Conservation (phyloP, 1,140 invertebrate genomes). For the Berghia stephanieae region DNA sequence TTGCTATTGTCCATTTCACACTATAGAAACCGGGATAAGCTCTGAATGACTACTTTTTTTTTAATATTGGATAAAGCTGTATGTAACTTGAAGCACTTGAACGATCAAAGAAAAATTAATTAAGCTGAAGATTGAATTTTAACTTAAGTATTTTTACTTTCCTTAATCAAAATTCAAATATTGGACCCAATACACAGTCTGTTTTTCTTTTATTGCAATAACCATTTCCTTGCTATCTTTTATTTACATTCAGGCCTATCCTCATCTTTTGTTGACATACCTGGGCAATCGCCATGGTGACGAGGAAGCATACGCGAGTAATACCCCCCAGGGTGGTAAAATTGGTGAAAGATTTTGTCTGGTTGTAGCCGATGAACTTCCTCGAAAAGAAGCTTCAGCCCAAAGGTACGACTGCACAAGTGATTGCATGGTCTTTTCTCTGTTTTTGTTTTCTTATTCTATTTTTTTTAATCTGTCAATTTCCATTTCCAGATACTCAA, state of each 20-base stretch:
- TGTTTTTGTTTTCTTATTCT: not conserved
- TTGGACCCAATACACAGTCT: too few relatives aligned
- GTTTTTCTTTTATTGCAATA: too few relatives aligned
- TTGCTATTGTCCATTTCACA: too few relatives aligned
- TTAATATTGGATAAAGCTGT: too few relatives aligned
- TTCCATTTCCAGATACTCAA: not conserved
- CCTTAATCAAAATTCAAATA: too few relatives aligned
- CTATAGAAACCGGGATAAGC: too few relatives aligned
- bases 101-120: too few relatives aligned
- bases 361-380: constrained; percentile 46
- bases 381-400: constrained; percentile 46
- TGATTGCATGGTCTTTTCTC: not conserved
- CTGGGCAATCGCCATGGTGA: constrained; percentile 51
- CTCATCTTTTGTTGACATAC: constrained; percentile 57
- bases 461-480: not conserved
- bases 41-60: too few relatives aligned
- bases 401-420: constrained; percentile 48
- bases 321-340: constrained; percentile 36
- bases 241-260: constrained; percentile 49
- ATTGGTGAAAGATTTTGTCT: constrained; percentile 39
- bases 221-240: too few relatives aligned
- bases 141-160: too few relatives aligned
- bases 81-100: too few relatives aligned
- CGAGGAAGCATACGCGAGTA: constrained; percentile 42
- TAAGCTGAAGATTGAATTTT: too few relatives aligned